Evolutionary conservation across 2,797 vertebrate genomes (phyloP), one percentile per base, ranked within the genome.

Genomic region (Myotis vivesi): DNA sequence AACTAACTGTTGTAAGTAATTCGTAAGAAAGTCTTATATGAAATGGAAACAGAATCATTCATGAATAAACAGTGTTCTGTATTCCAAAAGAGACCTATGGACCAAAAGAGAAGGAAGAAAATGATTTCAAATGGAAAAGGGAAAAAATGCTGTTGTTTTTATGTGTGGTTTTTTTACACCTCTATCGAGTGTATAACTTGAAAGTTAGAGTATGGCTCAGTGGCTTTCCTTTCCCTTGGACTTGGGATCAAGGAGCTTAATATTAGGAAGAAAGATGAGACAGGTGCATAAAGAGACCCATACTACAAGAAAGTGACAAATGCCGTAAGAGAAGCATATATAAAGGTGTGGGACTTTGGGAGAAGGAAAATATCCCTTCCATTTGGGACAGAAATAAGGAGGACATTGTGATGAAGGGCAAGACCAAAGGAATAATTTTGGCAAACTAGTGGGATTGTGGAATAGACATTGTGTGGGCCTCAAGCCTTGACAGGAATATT

Each of bases 11-110:
- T 64, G 12, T 25, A 76, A 11, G 28, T 75, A 71, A 92, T 64
- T 76, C 64, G 33, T 85, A 89, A 92, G 68, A 83, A 92, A 75
- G 6, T 33, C 55, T 79, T 79, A 17, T 41, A n/a, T 91, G 72
- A 95, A 84, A 17, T 80, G 16, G 12, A 71, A 79, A 59, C 13
- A 28, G 28, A 86, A 77, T 33, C 22, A 68, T 44, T 72, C 33
- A 11, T 49, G 15, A 82, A 53, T 73, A 87, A 80, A 79, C 25
- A 92, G 3, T 87, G 3, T 57, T 64, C 30, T 20, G 15, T 82
- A n/a, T 83, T 28, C 25, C 51, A 46, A 28, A 82, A 73, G 41
- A 13, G 17, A 68, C 33, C n/a, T 55, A 57, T 12, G 28, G 16
- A 46, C n/a, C 49, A 44, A 79, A 81, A 83, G n/a, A 89, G 49